phyloP scores from a whole-genome alignment of 1,140 invertebrate species.

The Bombyx mori region DNA sequence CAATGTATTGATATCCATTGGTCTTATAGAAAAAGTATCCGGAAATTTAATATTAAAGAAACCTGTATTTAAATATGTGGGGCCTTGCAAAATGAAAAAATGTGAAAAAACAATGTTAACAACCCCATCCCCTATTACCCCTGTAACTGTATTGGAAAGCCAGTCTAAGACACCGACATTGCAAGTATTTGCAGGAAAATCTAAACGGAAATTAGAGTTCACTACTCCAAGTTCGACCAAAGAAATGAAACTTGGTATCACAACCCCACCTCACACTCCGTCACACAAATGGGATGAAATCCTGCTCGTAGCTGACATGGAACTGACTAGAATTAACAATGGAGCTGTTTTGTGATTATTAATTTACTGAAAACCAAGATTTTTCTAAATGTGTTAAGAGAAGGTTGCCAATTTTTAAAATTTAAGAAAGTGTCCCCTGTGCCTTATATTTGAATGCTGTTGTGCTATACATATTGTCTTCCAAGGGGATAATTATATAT shows the following conservation, averaged over 20 bases:
- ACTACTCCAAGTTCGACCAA: slow-evolving; percentile 43
- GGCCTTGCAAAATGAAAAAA: slow-evolving; percentile 68
- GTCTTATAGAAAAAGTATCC: slow-evolving; percentile 77
- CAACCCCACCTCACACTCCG: slow-evolving; percentile 58
- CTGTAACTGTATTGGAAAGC: slow-evolving; percentile 37
- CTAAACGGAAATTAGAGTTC: slow-evolving; percentile 65
- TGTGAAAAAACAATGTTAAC: slow-evolving; percentile 28
- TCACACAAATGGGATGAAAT: slow-evolving; percentile 70
- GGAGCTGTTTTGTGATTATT: slow-evolving; percentile 43
- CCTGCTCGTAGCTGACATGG: slow-evolving; percentile 65
- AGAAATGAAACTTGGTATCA: slow-evolving; percentile 40
- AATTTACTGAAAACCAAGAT: slow-evolving; percentile 18
- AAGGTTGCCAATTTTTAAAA: too few relatives aligned
- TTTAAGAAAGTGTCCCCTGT: too few relatives aligned
- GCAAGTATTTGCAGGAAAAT: slow-evolving; percentile 52
- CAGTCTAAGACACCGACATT: slow-evolving; percentile 37
- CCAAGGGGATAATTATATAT: slow-evolving; percentile 28
- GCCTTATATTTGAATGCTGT: too few relatives aligned
- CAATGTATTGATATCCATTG: slow-evolving; percentile 80
- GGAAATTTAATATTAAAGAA: slow-evolving; percentile 73
- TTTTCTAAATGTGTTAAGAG: slow-evolving; percentile 14
- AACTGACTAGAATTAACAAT: slow-evolving; percentile 67
- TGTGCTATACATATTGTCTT: slow-evolving; percentile 30
- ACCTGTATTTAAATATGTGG: slow-evolving; percentile 79
- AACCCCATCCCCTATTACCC: slow-evolving; percentile 56